Conservation (phyloP, 1,140 invertebrate species). For the Drosophila navojoa region DNA sequence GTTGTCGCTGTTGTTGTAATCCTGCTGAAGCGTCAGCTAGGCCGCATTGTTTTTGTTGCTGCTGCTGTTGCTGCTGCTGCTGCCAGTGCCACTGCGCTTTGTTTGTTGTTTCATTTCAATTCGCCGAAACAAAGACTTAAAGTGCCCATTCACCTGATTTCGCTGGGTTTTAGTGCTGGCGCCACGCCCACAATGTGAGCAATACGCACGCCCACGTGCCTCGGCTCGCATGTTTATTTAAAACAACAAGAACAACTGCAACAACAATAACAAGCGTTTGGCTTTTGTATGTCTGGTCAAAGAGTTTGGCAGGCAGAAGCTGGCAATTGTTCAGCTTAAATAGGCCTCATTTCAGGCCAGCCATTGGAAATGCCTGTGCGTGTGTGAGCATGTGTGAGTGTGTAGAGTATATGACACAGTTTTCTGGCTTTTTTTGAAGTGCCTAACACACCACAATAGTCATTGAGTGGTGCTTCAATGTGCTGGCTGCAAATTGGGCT, state of each 20-base stretch:
- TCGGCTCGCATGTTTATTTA: constrained; percentile 71
- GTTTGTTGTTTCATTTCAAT: constrained; percentile 80
- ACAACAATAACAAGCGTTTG: constrained; percentile 21
- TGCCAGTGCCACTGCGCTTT: constrained; percentile 40
- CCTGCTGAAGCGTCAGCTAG: constrained; percentile 58
- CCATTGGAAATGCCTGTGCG: constrained; percentile 23
- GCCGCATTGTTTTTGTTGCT: constrained; percentile 31
- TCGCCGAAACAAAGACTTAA: constrained; percentile 79
- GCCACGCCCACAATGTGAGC: constrained; percentile 40
- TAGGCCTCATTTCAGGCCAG: constrained; percentile 60
- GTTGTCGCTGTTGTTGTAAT: constrained; percentile 61
- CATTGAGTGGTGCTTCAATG: constrained; percentile 28
- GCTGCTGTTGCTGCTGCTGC: not conserved
- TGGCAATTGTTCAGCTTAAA: constrained; percentile 62
- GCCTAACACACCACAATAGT: constrained; percentile 10
- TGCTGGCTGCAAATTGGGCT: constrained; percentile 19
- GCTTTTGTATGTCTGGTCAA: constrained; percentile 41
- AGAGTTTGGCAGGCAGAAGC: constrained; percentile 25
- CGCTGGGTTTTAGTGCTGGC: constrained; percentile 50
- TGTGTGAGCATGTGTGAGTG: constrained; percentile 13
- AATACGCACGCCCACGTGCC: constrained; percentile 25
- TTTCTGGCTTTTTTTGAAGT: constrained; percentile 22
- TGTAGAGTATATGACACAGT: constrained; percentile 26
- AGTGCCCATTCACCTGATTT: constrained; percentile 81
- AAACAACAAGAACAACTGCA: constrained; percentile 41